Conservation (phyloP, 2,113 vertebrate species). For the Cinclus mexicanus region DNA sequence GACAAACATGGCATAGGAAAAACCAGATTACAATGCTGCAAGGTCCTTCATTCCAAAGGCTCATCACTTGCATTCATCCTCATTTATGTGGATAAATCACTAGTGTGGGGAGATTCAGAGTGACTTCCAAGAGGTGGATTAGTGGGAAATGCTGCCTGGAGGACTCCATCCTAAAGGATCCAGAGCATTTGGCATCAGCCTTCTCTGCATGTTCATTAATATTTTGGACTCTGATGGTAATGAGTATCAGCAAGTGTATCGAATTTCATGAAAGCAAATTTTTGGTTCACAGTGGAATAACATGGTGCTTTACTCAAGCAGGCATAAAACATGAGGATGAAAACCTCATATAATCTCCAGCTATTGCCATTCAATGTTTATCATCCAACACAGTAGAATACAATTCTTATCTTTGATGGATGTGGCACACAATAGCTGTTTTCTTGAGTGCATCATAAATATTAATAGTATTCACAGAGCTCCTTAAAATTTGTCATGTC, state of each 20-base stretch:
- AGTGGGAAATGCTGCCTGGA: not conserved
- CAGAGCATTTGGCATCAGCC: not conserved
- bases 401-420: constrained; percentile 64
- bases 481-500: constrained; percentile 59
- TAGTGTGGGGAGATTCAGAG: not conserved
- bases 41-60: rapidly evolving
- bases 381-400: constrained; percentile 41
- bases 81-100: not conserved
- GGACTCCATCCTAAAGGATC: not conserved
- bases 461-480: constrained; percentile 63
- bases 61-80: not conserved
- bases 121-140: not conserved
- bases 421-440: constrained; percentile 45
- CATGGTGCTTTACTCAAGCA: not conserved
- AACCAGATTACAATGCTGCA: not conserved
- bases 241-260: not conserved
- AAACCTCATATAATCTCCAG: constrained; percentile 51
- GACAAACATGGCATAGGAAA: not conserved
- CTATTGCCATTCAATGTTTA: constrained; percentile 66
- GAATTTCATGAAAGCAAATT: constrained; percentile 43
- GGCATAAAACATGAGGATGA: constrained; percentile 18
- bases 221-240: not conserved
- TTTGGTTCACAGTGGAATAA: constrained; percentile 14
- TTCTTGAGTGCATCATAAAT: constrained; percentile 68
- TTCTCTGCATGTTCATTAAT: not conserved